Conservation (phyloP, 2,888 invertebrate species). For the Penaeus monodon region DNA sequence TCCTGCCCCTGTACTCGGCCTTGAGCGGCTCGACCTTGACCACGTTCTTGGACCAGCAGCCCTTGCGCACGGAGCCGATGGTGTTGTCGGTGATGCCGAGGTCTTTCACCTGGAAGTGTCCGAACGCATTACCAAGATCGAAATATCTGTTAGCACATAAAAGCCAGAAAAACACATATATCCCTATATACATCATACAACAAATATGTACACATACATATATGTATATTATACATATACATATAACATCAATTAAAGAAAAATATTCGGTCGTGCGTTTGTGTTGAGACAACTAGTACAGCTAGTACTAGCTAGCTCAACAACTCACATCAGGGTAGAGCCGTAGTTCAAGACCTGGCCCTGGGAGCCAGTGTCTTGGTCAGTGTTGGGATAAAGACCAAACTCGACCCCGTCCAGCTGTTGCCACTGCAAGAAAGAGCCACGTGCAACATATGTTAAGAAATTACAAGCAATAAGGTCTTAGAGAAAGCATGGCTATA, state of each 20-base stretch:
- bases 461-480: no score
- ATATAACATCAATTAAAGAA: no score
- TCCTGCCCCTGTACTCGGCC: not conserved
- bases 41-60: conserved; percentile 37
- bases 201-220: not conserved
- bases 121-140: no score
- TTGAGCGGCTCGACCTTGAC: not conserved
- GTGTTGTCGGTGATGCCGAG: conserved; percentile 28
- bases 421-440: conserved; percentile 14
- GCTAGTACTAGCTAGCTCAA: no score
- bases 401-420: conserved; percentile 22
- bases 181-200: not conserved
- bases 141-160: no score
- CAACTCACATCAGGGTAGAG: conserved; percentile 39
- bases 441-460: no score
- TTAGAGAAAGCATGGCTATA: no score
- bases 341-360: conserved; percentile 47
- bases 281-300: no score
- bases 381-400: conserved; percentile 42
- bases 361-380: conserved; percentile 23
- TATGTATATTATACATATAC: no score
- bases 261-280: no score
- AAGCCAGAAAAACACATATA: not conserved
- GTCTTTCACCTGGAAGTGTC: conserved; percentile 23
- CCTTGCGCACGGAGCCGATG: conserved; percentile 38